Base-by-base conservation (phyloP, 2,888 invertebrate genomes). In the Therioaphis trifolii region DNA sequence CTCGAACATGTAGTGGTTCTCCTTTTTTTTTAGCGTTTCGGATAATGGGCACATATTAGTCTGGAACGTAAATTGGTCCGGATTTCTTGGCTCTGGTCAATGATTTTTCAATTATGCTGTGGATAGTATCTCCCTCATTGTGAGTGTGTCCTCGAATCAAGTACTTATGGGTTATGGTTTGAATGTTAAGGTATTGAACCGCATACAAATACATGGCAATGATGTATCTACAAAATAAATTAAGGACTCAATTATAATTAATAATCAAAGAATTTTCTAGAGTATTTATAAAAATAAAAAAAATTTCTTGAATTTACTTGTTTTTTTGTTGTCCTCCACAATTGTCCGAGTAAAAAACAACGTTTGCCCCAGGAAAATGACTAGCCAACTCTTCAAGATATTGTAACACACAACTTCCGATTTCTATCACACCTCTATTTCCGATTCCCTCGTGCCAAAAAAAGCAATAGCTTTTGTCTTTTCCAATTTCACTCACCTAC, bases 251-350 rank as follows among this genome's bases (percentile, higher is more conserved):
- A 35, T 35, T 35, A 35, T 35, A 35, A 35, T 35, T 35, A 35
- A 35, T 35, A 5, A 35, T 35, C 35, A 35, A 35, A 35, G 35
- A 35, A 35, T 35, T 35, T 35, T 35, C 35, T 35, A 35, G 35
- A 35, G 35, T 35, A 35, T 35, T 35, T 35, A 3, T 35, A 35
- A 35, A 35, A 35, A 35, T 35, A 35, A 35, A 35, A 35, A 35
- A 35, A 35, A 35, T 35, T 35, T 35, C 35, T 5, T 35, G 35
- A 35, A 86, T 40, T 66, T 85, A 85, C 46, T 85, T 84, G 84
- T 86, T 86, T 72, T 84, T 74, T 76, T 87, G 86, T 85, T 86
- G 86, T 15, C 87, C 86, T 24, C 80, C 76, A 75, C 86, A 86
- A 40, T 86, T 86, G 66, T 86, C 86, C 12, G 86, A 86, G 82